A percentile compares a stretch with the other conserved stretches of the same genome.
Conservation (phyloP, 2,797 vertebrate species). For the Anisognathus igniventris region DNA sequence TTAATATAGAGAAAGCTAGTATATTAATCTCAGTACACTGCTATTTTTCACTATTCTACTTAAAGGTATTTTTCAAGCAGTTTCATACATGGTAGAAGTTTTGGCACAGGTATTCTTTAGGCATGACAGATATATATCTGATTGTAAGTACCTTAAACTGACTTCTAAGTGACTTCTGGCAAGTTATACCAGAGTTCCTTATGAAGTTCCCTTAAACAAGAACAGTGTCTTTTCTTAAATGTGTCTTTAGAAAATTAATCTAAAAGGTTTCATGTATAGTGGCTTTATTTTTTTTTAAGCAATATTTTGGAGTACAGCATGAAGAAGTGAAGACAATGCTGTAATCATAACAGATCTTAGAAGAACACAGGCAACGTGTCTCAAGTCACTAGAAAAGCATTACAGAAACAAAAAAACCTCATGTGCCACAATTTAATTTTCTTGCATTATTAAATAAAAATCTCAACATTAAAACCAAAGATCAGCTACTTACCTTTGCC, state of each 20-base stretch:
- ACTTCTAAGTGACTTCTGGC: background rate
- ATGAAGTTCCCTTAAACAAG: background rate
- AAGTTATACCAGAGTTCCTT: background rate
- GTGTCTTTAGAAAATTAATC: background rate
- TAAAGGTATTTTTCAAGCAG: background rate
- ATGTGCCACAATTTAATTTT: background rate
- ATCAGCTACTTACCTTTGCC: background rate
- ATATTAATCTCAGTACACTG: background rate
- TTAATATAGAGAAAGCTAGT: background rate
- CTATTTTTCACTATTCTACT: background rate
- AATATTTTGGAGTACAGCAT: background rate
- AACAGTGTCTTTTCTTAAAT: background rate
- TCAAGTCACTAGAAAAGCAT: background rate
- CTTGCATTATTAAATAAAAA: background rate
- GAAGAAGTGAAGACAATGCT: background rate
- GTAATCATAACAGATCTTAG: background rate
- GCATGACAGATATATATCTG: accelerated
- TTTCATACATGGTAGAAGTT: background rate
- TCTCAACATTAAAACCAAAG: background rate
- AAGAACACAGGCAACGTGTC: background rate
- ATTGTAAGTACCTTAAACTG: background rate
- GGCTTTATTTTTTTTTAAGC: background rate
- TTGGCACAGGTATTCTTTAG: background rate
- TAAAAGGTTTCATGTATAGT: background rate
- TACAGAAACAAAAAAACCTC: background rate